Conservation (phyloP, 2,113 vertebrate species). For the Sceloporus tristichus region DNA sequence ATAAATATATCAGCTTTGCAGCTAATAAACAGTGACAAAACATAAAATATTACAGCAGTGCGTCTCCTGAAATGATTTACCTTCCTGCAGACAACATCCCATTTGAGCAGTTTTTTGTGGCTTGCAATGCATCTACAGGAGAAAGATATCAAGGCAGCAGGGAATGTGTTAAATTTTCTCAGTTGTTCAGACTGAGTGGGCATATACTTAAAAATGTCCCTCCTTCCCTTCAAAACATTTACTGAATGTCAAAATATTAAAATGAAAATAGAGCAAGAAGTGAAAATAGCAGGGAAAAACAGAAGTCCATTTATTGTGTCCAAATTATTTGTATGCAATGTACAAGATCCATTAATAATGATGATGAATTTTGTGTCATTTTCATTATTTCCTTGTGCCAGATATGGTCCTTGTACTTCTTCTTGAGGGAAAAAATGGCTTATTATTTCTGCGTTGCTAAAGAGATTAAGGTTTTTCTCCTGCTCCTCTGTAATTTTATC, state of each 20-base stretch:
- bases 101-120: slow-evolving; percentile 28
- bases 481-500: slow-evolving; percentile 13
- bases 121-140: slow-evolving; percentile 26
- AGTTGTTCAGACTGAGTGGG: slow-evolving; percentile 23
- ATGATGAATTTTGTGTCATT: slow-evolving; percentile 28
- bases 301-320: not conserved
- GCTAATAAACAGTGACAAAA: slow-evolving; percentile 57
- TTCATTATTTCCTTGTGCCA: slow-evolving; percentile 33
- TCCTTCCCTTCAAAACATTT: not conserved
- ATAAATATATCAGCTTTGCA: slow-evolving; percentile 64
- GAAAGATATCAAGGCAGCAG: slow-evolving; percentile 40
- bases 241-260: not conserved
- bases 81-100: slow-evolving; percentile 39
- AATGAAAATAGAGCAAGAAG: not conserved
- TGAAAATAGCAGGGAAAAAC: not conserved
- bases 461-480: slow-evolving; percentile 2
- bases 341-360: slow-evolving; percentile 34
- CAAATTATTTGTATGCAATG: slow-evolving; percentile 7
- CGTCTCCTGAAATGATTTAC: slow-evolving; percentile 46
- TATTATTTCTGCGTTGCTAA: slow-evolving; percentile 24
- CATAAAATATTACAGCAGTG: slow-evolving; percentile 45
- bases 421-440: not conserved
- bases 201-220: slow-evolving; percentile 25
- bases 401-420: slow-evolving; percentile 6
- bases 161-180: slow-evolving; percentile 46